Base-by-base conservation (phyloP, 2,888 invertebrate species). In the Dromius quadrimaculatus region DNA sequence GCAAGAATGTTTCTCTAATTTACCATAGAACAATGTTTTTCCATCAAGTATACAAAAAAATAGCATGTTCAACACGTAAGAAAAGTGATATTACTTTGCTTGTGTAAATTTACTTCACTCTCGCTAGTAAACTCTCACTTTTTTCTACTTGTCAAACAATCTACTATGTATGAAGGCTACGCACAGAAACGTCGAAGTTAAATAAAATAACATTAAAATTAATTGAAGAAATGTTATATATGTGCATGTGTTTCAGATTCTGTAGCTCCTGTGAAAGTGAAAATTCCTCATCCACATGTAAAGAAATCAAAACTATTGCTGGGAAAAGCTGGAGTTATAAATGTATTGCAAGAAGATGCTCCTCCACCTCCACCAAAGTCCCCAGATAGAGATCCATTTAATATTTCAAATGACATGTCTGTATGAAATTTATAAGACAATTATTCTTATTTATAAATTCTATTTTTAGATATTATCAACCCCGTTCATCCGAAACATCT, bases 361-460 rank as follows among this genome's bases (percentile, higher is more conserved):
- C 95, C 95, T 0, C 94, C 94, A 0, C 95, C 95, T 0, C 93
- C 95, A 1, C 93, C 94, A 0, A 94, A 95, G 80, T 92, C 94
- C 13, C 92, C 94, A 0, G 93, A 95, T 78, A 86, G 95, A 75
- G 98, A 99, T 87, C 97, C 97, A 0, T 98, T 97, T 83, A 99
- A 99, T 81, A 92, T 99, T 74, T 97, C 97, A 1, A 98, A 98
- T 83, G 99, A 99, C 80, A 94, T 96, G 88, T 97, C 85, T 85
- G 89, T 83, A 54, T n/a, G n/a, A n/a, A n/a, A n/a, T n/a, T n/a
- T n/a, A n/a, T 41, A 41, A 2, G 5, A 23, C 50, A 19, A 43
- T 28, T 38, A 19, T 54, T 54, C 11, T 8, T 4, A 59, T 34
- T 36, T 34, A 2, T 45, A 17, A 41, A 71, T 66, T 57, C 59